Evolutionary conservation across 2,888 invertebrate species (phyloP), one percentile per base, ranked within the genome.

Genomic region (Oxytorus armatus): DNA sequence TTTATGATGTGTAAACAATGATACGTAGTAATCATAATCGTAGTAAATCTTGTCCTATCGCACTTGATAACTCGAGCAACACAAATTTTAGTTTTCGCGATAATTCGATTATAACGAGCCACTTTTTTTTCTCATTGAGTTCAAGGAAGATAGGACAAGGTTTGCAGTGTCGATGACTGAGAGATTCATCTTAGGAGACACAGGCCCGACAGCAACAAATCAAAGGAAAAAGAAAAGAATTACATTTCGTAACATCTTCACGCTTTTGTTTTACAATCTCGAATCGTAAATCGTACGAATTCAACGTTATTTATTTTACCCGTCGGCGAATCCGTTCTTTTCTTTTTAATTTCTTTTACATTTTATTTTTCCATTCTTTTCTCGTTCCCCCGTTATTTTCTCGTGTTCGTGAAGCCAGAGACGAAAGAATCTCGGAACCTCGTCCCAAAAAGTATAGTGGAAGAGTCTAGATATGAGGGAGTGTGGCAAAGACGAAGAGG

Each of bases 201-300:
- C 57, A 57, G 33, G 10, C 47, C 47, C 18, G 11, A 10, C 8
- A 11, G 25, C 25, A 63, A 53, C 33, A 16, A 55, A 76, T 69
- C 69, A 36, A 18, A 16, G n/a, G 25, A 36, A 47, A 39, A 29
- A 16, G 10, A 63, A 55, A 61, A 68, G 44, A 42, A 66, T 66
- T 25, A 42, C 16, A 68, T 36, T 53, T 39, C 18, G 16, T 7
- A 63, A 10, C 42, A 68, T 42, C 36, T 42, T 53, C 51, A 33
- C 59, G 18, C 23, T 25, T 55, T 69, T 49, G 47, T n/a, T n/a
- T n/a, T 18, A 74, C 53, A 55, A 74, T 79, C 47, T n/a, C 29
- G 47, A 69, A 55, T 63, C 68, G 36, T 61, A 68, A 53, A 72
- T 51, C 59, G 25, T 14, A 23, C 73, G 47, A 73, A 78, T 68